These are phyloP conservation scores for Aphelinus atriplicis DNA, from an alignment of 1,140 invertebrate species.

Conservation along the genomic window DNA sequence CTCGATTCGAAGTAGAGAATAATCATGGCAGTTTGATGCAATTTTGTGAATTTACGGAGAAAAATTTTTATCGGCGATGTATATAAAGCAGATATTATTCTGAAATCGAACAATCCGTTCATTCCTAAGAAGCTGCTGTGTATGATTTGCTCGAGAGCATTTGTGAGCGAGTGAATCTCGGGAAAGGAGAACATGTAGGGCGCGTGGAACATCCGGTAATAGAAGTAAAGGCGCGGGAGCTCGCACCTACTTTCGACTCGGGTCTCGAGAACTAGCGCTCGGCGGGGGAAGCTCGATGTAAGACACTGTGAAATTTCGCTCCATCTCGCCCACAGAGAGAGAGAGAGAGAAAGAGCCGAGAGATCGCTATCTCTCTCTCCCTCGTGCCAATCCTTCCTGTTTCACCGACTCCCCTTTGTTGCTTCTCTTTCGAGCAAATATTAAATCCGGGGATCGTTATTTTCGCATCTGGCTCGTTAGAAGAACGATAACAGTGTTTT, in stretches of 20 bases:
- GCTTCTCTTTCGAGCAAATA: constrained; percentile 21
- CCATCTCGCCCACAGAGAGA: background rate
- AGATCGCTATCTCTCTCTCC: constrained; percentile 26
- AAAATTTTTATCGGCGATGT: too few relatives aligned
- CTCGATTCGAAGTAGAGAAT: too few relatives aligned
- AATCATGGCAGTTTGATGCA: too few relatives aligned
- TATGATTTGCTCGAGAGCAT: too few relatives aligned
- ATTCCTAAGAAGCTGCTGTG: too few relatives aligned
- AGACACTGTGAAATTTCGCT: constrained; percentile 23
- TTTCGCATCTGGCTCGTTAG: constrained; percentile 37
- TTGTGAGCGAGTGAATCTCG: too few relatives aligned
- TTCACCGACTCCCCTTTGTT: background rate
- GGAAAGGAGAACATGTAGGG: too few relatives aligned
- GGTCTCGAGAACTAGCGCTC: background rate
- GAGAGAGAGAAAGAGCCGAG: background rate
- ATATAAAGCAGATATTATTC: too few relatives aligned
- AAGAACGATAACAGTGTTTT: constrained; percentile 24
- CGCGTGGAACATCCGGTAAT: background rate
- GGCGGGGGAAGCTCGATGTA: background rate
- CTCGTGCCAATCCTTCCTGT: background rate
- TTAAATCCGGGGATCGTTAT: constrained; percentile 33
- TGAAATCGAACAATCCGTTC: too few relatives aligned
- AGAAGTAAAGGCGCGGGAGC: background rate
- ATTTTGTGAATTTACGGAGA: too few relatives aligned
- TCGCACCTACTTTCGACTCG: constrained; percentile 12